Evolutionary conservation across 1,140 invertebrate genomes (phyloP), one percentile per base, ranked within the genome.

Genomic region (Akabosia matsudoensis): DNA sequence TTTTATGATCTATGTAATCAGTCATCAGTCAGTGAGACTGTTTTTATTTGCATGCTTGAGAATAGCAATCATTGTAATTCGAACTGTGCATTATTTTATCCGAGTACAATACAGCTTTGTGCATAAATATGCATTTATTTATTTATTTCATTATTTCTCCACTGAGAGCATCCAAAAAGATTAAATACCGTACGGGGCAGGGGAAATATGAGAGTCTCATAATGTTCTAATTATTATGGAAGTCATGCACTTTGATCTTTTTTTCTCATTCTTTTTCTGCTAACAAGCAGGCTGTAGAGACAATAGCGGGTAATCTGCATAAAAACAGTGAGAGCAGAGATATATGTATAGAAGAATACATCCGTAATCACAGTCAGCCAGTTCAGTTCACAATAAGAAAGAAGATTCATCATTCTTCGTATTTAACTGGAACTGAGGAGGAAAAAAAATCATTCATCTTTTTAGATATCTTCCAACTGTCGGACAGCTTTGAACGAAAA

Each of bases 241-340:
- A 67, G 61, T 67, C 61, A 67, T 67, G 61, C 24, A 67, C 61
- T 67, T 67, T 67, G 61, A 67, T 67, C 61, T 67, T 67, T 67
- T 67, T 67, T 31, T 30, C 61, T 61, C n/a, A 2, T 67, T 67
- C 28, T n/a, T 30, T 67, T 67, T 3, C 61, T 67, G 61, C 61
- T 67, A 67, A 67, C 61, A 67, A 67, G 61, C 3, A 24, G 30
- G 61, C 61, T 30, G 26, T 67, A 13, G 28, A 67, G 61, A 67
- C 61, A 67, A 67, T 67, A 31, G 30, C 24, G 28, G 3, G 61
- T 67, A 67, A 67, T 67, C 61, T 67, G 61, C 61, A 67, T 67
- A 67, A 67, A 30, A 13, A 67, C 61, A 67, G 31, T n/a, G n/a
- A n/a, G n/a, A n/a, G n/a, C 28, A 67, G 31, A 67, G 61, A 67